Conservation (phyloP, 2,113 vertebrate species). For the Lycaon pictus region DNA sequence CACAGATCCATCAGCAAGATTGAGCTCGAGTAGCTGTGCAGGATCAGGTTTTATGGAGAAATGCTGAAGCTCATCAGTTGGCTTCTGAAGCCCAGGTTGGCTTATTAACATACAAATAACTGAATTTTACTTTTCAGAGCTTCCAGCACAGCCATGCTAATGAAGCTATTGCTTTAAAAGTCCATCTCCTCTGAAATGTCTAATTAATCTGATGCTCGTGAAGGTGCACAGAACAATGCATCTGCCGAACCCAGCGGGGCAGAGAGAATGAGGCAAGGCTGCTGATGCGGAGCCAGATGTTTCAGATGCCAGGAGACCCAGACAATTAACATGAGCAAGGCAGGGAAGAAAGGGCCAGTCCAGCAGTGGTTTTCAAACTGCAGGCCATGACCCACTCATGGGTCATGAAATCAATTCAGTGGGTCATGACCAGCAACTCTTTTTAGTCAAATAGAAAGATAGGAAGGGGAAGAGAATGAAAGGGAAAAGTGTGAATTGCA, state of each 20-base stretch:
- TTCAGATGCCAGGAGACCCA: not conserved
- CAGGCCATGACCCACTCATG: not conserved
- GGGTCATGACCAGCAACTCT: not conserved
- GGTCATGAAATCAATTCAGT: not conserved
- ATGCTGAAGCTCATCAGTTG: not conserved
- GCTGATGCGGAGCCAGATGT: conserved; percentile 16
- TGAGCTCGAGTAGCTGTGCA: not conserved
- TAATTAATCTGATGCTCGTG: conserved; percentile 76
- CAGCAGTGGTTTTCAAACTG: not conserved
- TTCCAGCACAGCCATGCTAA: conserved; percentile 65
- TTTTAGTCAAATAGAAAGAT: not conserved
- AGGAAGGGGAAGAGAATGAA: not conserved
- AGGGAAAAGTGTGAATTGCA: not conserved
- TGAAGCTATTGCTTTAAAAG: conserved; percentile 70
- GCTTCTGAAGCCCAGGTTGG: conserved; percentile 4
- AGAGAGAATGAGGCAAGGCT: conserved; percentile 14
- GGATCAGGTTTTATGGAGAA: not conserved
- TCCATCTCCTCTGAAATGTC: conserved; percentile 68
- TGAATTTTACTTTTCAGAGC: conserved; percentile 33
- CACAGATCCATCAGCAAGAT: not conserved
- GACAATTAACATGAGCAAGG: not conserved
- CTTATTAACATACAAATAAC: conserved; percentile 75
- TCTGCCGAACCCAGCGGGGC: not conserved
- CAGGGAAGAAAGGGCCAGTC: not conserved
- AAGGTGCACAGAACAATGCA: conserved; percentile 54